phyloP scores from a whole-genome alignment of 2,797 vertebrate species.

The Harpagifer antarcticus region DNA sequence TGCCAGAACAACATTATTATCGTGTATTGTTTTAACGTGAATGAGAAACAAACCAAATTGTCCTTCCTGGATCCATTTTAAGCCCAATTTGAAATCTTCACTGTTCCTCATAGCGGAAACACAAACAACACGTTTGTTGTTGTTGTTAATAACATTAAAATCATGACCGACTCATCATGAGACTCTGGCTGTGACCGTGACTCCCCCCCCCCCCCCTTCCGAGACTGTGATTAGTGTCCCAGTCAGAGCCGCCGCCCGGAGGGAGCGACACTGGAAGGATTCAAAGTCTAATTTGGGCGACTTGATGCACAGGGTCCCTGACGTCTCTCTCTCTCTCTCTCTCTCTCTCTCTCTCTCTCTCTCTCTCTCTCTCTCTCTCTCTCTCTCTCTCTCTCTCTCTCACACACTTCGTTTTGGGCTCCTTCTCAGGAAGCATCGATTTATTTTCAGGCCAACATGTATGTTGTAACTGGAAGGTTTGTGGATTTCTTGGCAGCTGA shows the following conservation, averaged over 20 bases:
- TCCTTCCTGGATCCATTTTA: background rate
- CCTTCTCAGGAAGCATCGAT: conserved; percentile 10
- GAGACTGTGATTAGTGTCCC: conserved; percentile 55
- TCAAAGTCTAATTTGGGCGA: conserved; percentile 52
- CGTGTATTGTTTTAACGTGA: background rate
- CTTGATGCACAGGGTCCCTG: conserved; percentile 42
- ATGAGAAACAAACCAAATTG: background rate
- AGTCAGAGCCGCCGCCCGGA: conserved; percentile 37
- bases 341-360: background rate
- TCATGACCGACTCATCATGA: background rate
- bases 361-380: background rate
- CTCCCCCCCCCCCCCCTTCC: background rate
- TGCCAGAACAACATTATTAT: background rate
- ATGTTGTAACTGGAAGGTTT: conserved; percentile 6
- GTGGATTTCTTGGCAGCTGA: background rate
- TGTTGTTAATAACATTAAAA: background rate
- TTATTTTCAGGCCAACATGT: conserved; percentile 38
- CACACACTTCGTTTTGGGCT: background rate
- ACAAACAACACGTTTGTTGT: background rate
- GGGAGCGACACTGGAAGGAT: conserved; percentile 37
- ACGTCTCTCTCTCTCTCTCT: background rate
- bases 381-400: conserved; percentile 2
- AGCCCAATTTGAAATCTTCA: background rate
- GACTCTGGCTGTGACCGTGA: no score
- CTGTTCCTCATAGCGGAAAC: background rate